These are phyloP conservation scores for Dinocampus coccinellae DNA, from an alignment of 2,888 invertebrate genomes.

Conservation along the genomic window DNA sequence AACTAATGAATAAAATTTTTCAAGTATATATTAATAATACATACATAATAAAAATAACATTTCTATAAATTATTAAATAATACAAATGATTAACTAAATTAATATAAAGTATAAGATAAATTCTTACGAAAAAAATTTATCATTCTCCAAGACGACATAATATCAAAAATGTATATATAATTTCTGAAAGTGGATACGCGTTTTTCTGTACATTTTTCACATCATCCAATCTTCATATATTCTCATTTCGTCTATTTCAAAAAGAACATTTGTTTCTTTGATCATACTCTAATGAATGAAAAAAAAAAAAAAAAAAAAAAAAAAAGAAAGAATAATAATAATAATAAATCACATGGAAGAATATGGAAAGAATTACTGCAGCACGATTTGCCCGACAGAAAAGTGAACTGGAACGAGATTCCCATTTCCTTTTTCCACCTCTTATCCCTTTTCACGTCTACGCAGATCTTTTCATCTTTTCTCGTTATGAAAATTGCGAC, in stretches of 20 bases:
- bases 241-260: background rate
- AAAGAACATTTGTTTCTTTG: background rate
- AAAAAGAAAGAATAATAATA: background rate
- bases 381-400: background rate
- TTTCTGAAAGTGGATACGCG: background rate
- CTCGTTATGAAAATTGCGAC: slow-evolving; percentile 27
- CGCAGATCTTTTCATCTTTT: slow-evolving; percentile 21
- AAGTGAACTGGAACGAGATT: background rate
- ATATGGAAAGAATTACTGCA: slow-evolving; percentile 1
- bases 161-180: background rate
- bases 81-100: background rate
- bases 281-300: background rate
- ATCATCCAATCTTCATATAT: background rate
- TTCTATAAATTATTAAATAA: background rate
- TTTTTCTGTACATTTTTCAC: background rate
- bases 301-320: background rate
- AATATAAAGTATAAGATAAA: background rate
- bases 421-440: background rate
- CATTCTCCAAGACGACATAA: background rate
- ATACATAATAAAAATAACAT: background rate
- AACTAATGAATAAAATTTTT: too few relatives aligned
- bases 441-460: background rate
- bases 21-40: background rate
- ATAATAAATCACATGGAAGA: background rate
- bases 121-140: background rate